phyloP scores from a whole-genome alignment of 2,888 invertebrate genomes.

The Drosophila eohydei region DNA sequence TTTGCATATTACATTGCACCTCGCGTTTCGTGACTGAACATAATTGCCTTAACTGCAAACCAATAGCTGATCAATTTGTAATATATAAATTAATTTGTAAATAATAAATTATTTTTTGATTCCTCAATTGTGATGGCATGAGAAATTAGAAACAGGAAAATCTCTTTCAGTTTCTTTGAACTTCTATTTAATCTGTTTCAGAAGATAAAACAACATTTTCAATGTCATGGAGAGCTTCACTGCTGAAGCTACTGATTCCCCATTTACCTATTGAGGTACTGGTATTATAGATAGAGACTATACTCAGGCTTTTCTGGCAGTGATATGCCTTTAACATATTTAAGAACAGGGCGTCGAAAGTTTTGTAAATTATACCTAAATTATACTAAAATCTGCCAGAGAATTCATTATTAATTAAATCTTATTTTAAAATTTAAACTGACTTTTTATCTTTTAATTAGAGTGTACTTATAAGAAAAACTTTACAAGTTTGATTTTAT shows the following conservation, averaged over 20 bases:
- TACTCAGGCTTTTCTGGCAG: no score
- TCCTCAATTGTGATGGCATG: slow-evolving; percentile 27
- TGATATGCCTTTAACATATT: no score
- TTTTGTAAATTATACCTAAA: neutral
- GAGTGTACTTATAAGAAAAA: no score
- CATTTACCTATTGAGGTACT: no score
- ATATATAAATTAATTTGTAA: slow-evolving; percentile 6
- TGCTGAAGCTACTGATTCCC: neutral
- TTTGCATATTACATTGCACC: slow-evolving; percentile 54
- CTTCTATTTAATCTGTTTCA: neutral
- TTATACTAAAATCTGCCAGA: neutral
- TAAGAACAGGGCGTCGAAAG: neutral
- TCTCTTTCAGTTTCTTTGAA: neutral
- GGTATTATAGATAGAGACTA: no score
- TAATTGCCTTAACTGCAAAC: slow-evolving; percentile 64
- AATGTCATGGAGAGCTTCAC: neutral
- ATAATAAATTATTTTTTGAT: slow-evolving; percentile 31
- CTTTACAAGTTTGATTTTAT: no score
- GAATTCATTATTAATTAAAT: neutral
- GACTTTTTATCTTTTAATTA: no score
- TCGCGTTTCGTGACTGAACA: slow-evolving; percentile 67
- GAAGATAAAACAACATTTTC: neutral
- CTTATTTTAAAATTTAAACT: neutral
- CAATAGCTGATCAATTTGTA: slow-evolving; percentile 56
- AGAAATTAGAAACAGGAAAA: neutral